Percentiles rank a stretch among this genome's conserved stretches.
These are phyloP conservation scores for Syncerus caffer DNA, from an alignment of 2,797 vertebrate species.

Conservation along the genomic window DNA sequence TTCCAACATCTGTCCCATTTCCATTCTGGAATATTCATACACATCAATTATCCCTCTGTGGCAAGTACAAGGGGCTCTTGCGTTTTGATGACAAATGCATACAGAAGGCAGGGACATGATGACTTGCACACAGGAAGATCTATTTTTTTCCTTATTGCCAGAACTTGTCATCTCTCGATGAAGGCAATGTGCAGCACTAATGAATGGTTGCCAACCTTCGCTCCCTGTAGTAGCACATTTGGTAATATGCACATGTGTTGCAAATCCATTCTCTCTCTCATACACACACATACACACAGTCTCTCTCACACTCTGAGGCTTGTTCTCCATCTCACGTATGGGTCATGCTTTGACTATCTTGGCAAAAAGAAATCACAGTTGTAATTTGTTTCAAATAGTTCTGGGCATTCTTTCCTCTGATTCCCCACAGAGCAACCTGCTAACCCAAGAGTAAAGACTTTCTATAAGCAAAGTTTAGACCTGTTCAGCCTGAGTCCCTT, in stretches of 20 bases:
- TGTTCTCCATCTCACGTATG: neutral
- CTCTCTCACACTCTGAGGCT: neutral
- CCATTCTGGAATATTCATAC: conserved; percentile 80
- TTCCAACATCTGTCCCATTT: conserved; percentile 81
- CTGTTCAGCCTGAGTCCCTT: conserved; percentile 37
- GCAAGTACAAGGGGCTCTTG: conserved; percentile 74
- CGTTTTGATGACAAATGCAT: conserved; percentile 76
- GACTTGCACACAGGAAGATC: conserved; percentile 61
- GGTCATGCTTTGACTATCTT: neutral
- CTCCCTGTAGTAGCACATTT: neutral
- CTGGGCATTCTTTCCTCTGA: conserved; percentile 4
- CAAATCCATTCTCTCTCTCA: neutral
- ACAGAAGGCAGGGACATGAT: conserved; percentile 71
- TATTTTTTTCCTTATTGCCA: conserved; percentile 63
- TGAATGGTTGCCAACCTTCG: conserved; percentile 58
- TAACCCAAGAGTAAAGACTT: conserved; percentile 36
- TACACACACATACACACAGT: neutral
- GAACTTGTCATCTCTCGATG: conserved; percentile 78
- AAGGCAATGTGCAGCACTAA: conserved; percentile 74
- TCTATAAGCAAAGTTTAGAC: conserved; percentile 14
- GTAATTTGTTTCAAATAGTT: conserved; percentile 11
- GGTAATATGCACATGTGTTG: neutral
- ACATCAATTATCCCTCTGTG: conserved; percentile 76
- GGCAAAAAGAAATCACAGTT: conserved; percentile 17
- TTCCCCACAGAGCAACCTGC: neutral